Percentiles rank a stretch among this genome's conserved stretches.
Conservation (phyloP, 2,888 invertebrate species). For the Leptura quadrifasciata region DNA sequence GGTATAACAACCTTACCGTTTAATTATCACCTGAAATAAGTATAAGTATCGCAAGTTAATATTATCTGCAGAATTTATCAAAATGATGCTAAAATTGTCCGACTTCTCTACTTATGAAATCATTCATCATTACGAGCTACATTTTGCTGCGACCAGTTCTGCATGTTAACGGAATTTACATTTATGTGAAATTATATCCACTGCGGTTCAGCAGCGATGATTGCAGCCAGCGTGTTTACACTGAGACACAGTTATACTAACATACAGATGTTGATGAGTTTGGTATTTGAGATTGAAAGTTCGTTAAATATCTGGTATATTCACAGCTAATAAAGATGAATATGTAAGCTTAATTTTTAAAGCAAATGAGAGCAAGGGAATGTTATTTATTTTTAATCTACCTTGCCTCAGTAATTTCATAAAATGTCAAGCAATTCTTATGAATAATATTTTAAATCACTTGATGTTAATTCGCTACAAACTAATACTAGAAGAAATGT, state of each 20-base stretch:
- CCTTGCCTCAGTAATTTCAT: no score
- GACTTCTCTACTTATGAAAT: neutral
- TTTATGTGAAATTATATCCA: neutral
- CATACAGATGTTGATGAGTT: neutral
- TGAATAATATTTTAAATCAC: no score
- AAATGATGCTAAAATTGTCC: slow-evolving; percentile 7
- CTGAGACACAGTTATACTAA: neutral
- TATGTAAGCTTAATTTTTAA: no score
- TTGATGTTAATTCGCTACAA: no score
- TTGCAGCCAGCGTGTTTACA: neutral
- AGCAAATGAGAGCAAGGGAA: no score
- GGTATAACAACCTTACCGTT: slow-evolving; percentile 13
- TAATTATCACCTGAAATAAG: slow-evolving; percentile 9
- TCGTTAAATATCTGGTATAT: no score
- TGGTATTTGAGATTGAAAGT: neutral
- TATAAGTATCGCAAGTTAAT: neutral
- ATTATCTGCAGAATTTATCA: neutral
- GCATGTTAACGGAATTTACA: neutral
- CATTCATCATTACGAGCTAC: neutral
- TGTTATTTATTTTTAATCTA: no score
- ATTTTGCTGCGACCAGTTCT: neutral
- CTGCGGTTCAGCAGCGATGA: neutral
- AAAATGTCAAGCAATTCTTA: no score
- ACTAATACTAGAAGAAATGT: no score
- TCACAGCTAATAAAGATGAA: no score